A percentile compares a stretch with the other conserved stretches of the same genome.
These are phyloP conservation scores for Nomia melanderi DNA, from an alignment of 1,140 invertebrate genomes.

Conservation along the genomic window DNA sequence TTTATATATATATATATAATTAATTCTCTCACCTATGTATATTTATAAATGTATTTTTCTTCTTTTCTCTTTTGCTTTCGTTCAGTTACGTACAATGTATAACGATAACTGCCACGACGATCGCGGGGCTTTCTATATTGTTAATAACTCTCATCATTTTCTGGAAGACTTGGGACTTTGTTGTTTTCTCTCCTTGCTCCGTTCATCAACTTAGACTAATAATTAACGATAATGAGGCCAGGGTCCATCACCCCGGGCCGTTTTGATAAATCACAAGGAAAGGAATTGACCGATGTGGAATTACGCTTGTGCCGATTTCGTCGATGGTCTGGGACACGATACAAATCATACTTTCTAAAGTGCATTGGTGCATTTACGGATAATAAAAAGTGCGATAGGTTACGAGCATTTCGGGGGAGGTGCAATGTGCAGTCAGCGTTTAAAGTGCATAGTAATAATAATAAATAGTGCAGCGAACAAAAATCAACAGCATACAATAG, in stretches of 20 bases:
- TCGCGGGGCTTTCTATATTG: slow-evolving; percentile 50
- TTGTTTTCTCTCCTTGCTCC: slow-evolving; percentile 62
- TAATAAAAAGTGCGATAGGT: background rate
- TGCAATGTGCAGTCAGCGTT: background rate
- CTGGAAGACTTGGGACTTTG: slow-evolving; percentile 77
- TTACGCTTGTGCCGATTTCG: slow-evolving; percentile 48
- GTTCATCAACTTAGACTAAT: slow-evolving; percentile 62
- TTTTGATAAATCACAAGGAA: slow-evolving; percentile 48
- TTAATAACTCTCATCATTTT: slow-evolving; percentile 58
- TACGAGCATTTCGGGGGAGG: background rate
- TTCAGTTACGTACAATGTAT: slow-evolving; percentile 52
- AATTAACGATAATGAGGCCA: slow-evolving; percentile 62
- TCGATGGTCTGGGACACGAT: background rate
- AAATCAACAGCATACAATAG: slow-evolving; percentile 4
- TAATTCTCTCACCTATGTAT: slow-evolving; percentile 47
- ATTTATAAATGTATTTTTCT: slow-evolving; percentile 55
- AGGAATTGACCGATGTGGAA: slow-evolving; percentile 45
- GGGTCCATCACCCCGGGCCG: slow-evolving; percentile 18
- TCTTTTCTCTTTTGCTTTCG: slow-evolving; percentile 36
- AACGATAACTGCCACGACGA: slow-evolving; percentile 44
- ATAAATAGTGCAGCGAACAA: slow-evolving; percentile 3
- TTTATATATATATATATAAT: slow-evolving; percentile 49
- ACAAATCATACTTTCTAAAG: background rate
- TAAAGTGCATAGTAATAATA: background rate
- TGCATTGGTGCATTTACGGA: background rate